Conservation (phyloP, 2,797 vertebrate genomes). For the Parambassis ranga region DNA sequence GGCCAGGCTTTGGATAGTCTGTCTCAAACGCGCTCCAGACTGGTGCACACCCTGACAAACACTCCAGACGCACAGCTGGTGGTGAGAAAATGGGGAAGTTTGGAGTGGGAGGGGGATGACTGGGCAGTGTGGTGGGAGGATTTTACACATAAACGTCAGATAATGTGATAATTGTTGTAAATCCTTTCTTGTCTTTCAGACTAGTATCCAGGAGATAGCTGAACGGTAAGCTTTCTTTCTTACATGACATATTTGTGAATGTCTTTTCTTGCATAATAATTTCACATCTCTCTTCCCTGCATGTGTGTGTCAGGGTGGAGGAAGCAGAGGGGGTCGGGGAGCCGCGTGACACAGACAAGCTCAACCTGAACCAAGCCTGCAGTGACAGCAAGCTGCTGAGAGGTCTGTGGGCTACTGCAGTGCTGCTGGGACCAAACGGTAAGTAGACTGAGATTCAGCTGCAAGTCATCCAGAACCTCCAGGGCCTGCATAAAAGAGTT, state of each 20-base stretch:
- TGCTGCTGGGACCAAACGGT: slow-evolving; percentile 86
- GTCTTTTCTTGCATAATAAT: neutral
- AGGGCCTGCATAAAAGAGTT: too few relatives aligned
- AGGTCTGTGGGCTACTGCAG: slow-evolving; percentile 87
- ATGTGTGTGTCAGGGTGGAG: slow-evolving; percentile 81
- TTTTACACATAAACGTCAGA: neutral
- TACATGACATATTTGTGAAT: neutral
- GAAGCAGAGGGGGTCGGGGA: slow-evolving; percentile 89
- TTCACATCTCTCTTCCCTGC: neutral
- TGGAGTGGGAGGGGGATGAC: neutral
- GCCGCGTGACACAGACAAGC: slow-evolving; percentile 88
- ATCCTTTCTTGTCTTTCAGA: slow-evolving; percentile 75
- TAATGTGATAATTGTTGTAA: neutral
- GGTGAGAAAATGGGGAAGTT: slow-evolving; percentile 75
- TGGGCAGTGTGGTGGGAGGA: neutral
- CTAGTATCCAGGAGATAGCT: slow-evolving; percentile 82
- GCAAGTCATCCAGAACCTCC: neutral
- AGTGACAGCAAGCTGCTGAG: slow-evolving; percentile 87
- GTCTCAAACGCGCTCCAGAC: slow-evolving; percentile 79
- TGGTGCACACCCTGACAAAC: slow-evolving; percentile 88
- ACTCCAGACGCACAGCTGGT: slow-evolving; percentile 83
- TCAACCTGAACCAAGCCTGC: slow-evolving; percentile 86
- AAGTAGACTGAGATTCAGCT: slow-evolving; percentile 43
- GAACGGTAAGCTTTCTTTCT: slow-evolving; percentile 81
- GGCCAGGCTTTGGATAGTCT: slow-evolving; percentile 83